Evolutionary conservation across 2,888 invertebrate species (phyloP).

Genomic region (Lasioglossum calceatum): DNA sequence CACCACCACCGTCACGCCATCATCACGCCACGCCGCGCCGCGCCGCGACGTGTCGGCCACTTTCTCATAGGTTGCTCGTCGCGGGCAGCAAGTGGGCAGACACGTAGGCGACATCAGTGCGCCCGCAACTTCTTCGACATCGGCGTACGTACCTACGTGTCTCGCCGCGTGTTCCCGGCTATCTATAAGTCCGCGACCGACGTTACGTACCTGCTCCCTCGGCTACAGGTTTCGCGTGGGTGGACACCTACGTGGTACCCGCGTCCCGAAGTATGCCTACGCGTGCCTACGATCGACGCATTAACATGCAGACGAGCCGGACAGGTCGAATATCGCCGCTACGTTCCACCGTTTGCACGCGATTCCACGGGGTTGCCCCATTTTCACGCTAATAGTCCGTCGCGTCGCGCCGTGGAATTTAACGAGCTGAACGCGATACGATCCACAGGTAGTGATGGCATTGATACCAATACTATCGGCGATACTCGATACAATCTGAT

Average conservation of each 20-base stretch:
- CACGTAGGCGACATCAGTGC: slow-evolving; percentile 65
- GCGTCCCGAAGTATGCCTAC: slow-evolving; percentile 28
- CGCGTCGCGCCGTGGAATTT: not conserved
- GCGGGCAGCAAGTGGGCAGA: slow-evolving; percentile 62
- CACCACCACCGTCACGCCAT: not conserved
- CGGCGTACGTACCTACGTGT: slow-evolving; percentile 28
- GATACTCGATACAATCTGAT: too few species aligned
- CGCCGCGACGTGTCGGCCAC: slow-evolving; percentile 27
- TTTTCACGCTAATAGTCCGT: not conserved
- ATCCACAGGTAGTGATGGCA: not conserved
- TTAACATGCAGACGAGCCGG: slow-evolving; percentile 39
- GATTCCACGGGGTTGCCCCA: not conserved
- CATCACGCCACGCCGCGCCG: not conserved
- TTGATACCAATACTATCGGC: too few species aligned
- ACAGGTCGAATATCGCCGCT: slow-evolving; percentile 1
- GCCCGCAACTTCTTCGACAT: slow-evolving; percentile 57
- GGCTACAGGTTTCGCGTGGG: slow-evolving; percentile 61
- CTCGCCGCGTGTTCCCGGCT: slow-evolving; percentile 25
- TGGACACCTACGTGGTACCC: slow-evolving; percentile 53
- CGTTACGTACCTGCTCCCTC: slow-evolving; percentile 58
- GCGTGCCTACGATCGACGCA: slow-evolving; percentile 18
- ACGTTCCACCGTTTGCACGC: not conserved
- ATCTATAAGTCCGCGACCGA: slow-evolving; percentile 30
- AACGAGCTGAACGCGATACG: not conserved
- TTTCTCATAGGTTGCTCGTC: slow-evolving; percentile 52